These are phyloP conservation scores for Capreolus pygargus DNA, from an alignment of 2,113 vertebrate species.

Conservation along the genomic window DNA sequence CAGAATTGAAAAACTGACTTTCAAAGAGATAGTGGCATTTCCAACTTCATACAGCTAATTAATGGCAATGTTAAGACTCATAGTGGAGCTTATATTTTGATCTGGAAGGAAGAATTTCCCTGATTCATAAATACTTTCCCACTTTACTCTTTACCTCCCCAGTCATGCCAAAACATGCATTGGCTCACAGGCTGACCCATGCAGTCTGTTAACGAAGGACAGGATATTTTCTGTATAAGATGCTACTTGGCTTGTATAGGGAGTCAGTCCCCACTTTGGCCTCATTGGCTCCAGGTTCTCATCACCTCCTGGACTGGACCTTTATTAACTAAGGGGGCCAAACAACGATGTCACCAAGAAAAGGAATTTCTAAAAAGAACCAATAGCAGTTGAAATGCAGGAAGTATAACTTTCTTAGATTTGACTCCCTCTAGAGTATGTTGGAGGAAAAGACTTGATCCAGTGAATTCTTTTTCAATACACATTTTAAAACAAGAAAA, in stretches of 20 bases:
- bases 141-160: neutral
- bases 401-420: conserved; percentile 87
- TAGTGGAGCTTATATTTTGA: neutral
- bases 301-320: neutral
- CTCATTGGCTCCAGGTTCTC: conserved; percentile 1
- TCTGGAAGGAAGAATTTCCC: neutral
- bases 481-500: conserved; percentile 28
- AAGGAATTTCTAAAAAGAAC: conserved; percentile 68
- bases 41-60: neutral
- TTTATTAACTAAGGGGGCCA: conserved; percentile 62
- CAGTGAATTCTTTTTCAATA: conserved; percentile 57
- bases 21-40: neutral
- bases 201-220: neutral
- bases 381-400: conserved; percentile 65
- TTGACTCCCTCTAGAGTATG: conserved; percentile 98
- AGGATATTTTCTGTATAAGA: conserved; percentile 9
- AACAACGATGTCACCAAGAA: conserved; percentile 70
- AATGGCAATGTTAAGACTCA: neutral
- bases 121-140: neutral
- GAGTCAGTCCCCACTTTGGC: neutral
- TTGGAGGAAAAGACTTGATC: conserved; percentile 80
- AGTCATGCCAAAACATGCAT: neutral
- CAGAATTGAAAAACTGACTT: conserved; percentile 2
- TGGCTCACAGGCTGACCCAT: neutral
- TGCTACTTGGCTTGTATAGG: neutral